phyloP scores from a whole-genome alignment of 2,888 invertebrate species.

The Drosophila cracens region DNA sequence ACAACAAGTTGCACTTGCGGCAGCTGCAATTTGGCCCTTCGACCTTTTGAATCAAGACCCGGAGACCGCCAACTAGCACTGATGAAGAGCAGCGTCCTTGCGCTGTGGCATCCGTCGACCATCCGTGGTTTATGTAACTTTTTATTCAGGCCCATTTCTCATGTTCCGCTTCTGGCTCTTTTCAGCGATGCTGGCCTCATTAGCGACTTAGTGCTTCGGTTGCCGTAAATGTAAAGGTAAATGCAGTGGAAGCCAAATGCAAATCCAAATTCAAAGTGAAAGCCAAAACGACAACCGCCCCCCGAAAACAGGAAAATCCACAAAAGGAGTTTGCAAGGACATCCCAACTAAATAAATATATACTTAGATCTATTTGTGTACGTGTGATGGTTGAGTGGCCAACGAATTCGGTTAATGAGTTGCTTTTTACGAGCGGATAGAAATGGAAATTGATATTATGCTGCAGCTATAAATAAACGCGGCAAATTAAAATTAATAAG shows the following conservation, averaged over 20 bases:
- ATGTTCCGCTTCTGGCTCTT: slow-evolving; percentile 42
- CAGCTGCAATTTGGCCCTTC: slow-evolving; percentile 48
- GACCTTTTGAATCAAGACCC: slow-evolving; percentile 24
- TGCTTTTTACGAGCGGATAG: slow-evolving; percentile 24
- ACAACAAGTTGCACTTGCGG: slow-evolving; percentile 72
- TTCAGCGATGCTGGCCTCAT: slow-evolving; percentile 70
- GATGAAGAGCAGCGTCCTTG: slow-evolving; percentile 50
- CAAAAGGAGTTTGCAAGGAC: slow-evolving; percentile 24
- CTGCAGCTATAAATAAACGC: slow-evolving; percentile 29
- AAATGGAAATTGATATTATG: slow-evolving; percentile 55
- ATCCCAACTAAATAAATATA: slow-evolving; percentile 6
- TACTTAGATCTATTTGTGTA: background rate
- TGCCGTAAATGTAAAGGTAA: slow-evolving; percentile 39
- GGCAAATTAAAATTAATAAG: slow-evolving; percentile 31
- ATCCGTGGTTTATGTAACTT: slow-evolving; percentile 45
- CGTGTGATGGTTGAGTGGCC: slow-evolving; percentile 1
- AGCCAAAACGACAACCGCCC: slow-evolving; percentile 9
- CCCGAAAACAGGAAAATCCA: slow-evolving; percentile 10
- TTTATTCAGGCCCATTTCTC: slow-evolving; percentile 45
- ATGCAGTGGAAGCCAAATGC: slow-evolving; percentile 28
- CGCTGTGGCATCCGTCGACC: slow-evolving; percentile 12
- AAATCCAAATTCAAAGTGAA: slow-evolving; percentile 14
- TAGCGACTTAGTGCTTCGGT: slow-evolving; percentile 62
- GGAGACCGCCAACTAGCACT: slow-evolving; percentile 33
- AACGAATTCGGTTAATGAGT: slow-evolving; percentile 32